Percentiles rank a stretch among this genome's conserved stretches.
Evolutionary conservation across 1,140 invertebrate genomes (phyloP).

Genomic region (Holotrichia oblita): DNA sequence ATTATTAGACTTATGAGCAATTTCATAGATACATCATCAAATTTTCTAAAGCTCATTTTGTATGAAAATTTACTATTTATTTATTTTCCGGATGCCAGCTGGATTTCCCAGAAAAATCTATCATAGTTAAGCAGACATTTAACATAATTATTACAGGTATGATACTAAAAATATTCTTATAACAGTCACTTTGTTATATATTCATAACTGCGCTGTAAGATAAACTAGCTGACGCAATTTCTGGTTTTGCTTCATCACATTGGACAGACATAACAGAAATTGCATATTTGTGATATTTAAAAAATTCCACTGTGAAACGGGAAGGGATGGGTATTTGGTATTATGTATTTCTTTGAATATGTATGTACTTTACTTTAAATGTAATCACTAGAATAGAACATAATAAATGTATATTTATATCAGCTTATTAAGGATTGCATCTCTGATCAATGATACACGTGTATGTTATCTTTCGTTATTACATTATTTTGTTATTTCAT

Average conservation of each 20-base stretch:
- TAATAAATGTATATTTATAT: not conserved
- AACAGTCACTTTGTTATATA: not conserved
- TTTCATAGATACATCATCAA: too few relatives aligned
- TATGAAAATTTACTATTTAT: not conserved
- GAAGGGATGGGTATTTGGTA: not conserved
- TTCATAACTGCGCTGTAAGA: not conserved
- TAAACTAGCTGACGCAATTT: constrained; percentile 15
- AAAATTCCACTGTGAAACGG: not conserved
- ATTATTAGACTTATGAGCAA: too few relatives aligned
- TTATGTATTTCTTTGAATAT: not conserved
- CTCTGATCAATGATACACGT: too few relatives aligned
- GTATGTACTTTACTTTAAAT: not conserved
- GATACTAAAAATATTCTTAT: not conserved
- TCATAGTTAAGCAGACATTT: not conserved
- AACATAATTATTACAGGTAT: not conserved
- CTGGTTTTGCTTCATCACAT: constrained; percentile 20
- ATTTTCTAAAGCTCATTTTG: too few relatives aligned
- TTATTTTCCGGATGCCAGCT: not conserved
- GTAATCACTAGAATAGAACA: not conserved
- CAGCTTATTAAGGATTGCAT: not conserved
- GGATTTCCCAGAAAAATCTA: not conserved
- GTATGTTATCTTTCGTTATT: too few relatives aligned
- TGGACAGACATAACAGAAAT: not conserved
- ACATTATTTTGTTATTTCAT: too few relatives aligned
- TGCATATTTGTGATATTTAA: constrained; percentile 2